Conservation (phyloP, 37 sponge, comb jelly and placozoan species). For the Oscarella lobularis region DNA sequence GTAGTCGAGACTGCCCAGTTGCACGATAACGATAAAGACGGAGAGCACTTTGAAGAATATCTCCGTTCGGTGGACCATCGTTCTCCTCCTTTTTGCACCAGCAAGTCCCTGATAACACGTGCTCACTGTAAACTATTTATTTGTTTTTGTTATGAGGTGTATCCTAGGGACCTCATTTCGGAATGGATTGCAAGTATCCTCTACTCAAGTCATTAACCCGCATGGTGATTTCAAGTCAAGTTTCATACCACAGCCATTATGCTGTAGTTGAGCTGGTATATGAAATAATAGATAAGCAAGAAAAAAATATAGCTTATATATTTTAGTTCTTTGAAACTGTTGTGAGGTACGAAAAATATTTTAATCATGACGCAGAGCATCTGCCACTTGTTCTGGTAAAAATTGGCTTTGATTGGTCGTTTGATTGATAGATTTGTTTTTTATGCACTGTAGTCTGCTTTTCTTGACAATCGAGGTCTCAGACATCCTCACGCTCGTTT, state of each 20-base stretch:
- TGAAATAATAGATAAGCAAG: no score
- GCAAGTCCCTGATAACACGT: no score
- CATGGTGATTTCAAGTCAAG: slow-evolving; percentile 13
- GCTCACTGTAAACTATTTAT: no score
- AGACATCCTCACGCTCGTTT: slow-evolving; percentile 28
- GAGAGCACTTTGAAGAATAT: not conserved
- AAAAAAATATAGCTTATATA: no score
- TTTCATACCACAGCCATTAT: slow-evolving; percentile 32
- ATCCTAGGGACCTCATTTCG: not conserved
- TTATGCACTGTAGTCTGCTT: slow-evolving; percentile 39
- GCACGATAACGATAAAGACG: not conserved
- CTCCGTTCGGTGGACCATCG: no score
- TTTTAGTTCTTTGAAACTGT: slow-evolving; percentile 73
- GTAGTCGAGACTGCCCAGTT: not conserved
- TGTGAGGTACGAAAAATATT: slow-evolving; percentile 79
- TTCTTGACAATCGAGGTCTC: slow-evolving; percentile 59
- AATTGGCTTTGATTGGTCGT: not conserved
- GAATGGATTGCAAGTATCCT: not conserved
- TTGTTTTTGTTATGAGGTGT: no score
- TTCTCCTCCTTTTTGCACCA: no score
- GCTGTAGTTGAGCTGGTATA: slow-evolving; percentile 53
- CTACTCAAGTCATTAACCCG: not conserved
- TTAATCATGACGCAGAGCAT: slow-evolving; percentile 23
- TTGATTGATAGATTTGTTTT: no score
- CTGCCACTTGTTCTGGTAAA: slow-evolving; percentile 52